These are phyloP conservation scores for Myiopsitta monachus DNA, from an alignment of 2,113 vertebrate genomes.

Conservation along the genomic window DNA sequence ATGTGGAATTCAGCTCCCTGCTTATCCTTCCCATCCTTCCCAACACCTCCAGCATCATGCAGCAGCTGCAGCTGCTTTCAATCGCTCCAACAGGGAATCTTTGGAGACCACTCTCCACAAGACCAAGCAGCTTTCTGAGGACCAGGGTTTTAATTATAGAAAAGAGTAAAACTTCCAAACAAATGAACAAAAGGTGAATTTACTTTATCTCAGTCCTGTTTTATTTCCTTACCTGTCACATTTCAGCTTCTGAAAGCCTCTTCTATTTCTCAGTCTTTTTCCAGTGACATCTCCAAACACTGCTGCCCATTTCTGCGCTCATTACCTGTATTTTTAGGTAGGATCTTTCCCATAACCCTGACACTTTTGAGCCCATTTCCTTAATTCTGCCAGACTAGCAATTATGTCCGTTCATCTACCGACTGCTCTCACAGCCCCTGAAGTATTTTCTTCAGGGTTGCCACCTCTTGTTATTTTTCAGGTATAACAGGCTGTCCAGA, in stretches of 20 bases:
- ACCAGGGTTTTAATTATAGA: background rate
- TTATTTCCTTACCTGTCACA: background rate
- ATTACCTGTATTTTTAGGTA: background rate
- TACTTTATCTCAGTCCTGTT: background rate
- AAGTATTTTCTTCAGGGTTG: background rate
- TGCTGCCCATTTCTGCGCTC: background rate
- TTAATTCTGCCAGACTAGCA: background rate
- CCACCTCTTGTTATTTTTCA: background rate
- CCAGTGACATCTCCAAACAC: background rate
- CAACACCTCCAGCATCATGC: background rate
- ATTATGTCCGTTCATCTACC: background rate
- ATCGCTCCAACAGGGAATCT: rapidly evolving
- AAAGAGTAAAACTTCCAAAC: background rate
- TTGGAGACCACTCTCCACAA: background rate
- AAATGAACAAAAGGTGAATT: background rate
- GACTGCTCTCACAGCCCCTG: background rate
- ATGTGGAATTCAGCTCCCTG: background rate
- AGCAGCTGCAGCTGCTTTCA: background rate
- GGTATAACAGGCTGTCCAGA: background rate
- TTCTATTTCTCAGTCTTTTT: background rate
- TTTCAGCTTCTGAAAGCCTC: background rate
- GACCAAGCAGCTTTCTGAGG: background rate
- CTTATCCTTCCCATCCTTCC: background rate
- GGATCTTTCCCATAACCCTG: background rate
- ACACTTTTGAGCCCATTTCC: background rate